A percentile compares a stretch with the other conserved stretches of the same genome.
Conservation (phyloP, 2,888 invertebrate genomes). For the Hydraecia micacea region DNA sequence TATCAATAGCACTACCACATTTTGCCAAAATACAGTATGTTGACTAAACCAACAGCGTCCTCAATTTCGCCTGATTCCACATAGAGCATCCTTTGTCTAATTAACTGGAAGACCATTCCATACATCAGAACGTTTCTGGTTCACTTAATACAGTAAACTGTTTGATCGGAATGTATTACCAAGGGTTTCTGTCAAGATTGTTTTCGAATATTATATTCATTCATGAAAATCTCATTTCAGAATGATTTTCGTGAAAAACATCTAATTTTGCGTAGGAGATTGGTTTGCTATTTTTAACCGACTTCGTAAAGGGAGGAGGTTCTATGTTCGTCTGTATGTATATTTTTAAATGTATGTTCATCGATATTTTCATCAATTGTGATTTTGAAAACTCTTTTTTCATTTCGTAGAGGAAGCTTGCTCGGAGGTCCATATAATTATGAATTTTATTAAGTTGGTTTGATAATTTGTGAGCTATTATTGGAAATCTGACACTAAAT, state of each 20-base stretch:
- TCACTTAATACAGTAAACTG: conserved; percentile 35
- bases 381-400: neutral
- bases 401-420: neutral
- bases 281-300: conserved; percentile 3
- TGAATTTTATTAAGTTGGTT: neutral
- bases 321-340: neutral
- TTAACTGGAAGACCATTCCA: conserved; percentile 49
- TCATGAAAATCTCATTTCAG: conserved; percentile 1
- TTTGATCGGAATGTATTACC: conserved; percentile 48
- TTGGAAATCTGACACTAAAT: too few species aligned
- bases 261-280: neutral
- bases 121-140: conserved; percentile 51
- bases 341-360: neutral
- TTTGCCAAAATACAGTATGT: conserved; percentile 3
- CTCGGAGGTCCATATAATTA: neutral
- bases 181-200: conserved; percentile 19
- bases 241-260: neutral
- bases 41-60: conserved; percentile 41
- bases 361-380: neutral
- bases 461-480: too few species aligned
- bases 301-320: neutral
- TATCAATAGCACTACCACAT: neutral
- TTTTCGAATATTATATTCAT: conserved; percentile 6
- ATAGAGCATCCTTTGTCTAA: conserved; percentile 53
- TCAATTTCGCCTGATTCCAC: conserved; percentile 49